Conservation (phyloP, 2,113 vertebrate species). For the Spea bombifrons region DNA sequence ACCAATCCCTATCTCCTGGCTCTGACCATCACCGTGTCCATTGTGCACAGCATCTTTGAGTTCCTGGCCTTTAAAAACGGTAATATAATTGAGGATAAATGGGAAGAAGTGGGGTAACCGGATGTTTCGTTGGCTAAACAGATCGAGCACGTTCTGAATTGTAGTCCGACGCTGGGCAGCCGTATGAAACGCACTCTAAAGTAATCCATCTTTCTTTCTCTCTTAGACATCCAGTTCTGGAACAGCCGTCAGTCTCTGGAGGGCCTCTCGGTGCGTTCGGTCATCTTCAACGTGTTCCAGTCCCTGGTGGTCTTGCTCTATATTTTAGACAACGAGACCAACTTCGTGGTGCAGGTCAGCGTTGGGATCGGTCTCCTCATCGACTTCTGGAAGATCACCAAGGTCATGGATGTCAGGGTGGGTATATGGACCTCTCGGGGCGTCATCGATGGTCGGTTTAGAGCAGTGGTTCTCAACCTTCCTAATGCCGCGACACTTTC, state of each 20-base stretch:
- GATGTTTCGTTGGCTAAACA: not conserved
- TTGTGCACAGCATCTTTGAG: conserved; percentile 93
- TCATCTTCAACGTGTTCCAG: conserved; percentile 93
- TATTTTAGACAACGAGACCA: conserved; percentile 94
- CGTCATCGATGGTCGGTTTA: too few species aligned
- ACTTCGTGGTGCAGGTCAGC: conserved; percentile 96
- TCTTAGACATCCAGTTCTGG: conserved; percentile 95
- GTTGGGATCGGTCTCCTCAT: conserved; percentile 95
- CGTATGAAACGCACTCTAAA: not conserved
- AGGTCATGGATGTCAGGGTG: conserved; percentile 94
- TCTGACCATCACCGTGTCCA: conserved; percentile 87
- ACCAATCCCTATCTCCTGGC: conserved; percentile 92
- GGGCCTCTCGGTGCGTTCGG: conserved; percentile 89
- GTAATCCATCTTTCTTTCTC: not conserved
- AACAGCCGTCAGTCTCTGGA: conserved; percentile 95
- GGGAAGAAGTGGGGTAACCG: too few species aligned
- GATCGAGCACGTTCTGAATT: not conserved
- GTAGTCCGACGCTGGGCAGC: not conserved
- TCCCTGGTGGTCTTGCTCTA: conserved; percentile 91
- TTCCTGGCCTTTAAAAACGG: conserved; percentile 95
- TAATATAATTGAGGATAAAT: conserved; percentile 51
- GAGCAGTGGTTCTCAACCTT: too few species aligned
- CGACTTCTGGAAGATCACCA: conserved; percentile 98
- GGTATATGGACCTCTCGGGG: too few species aligned
- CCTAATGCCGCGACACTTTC: too few species aligned